A percentile compares a stretch with the other conserved stretches of the same genome.
These are phyloP conservation scores for Parazoanthus atlanticus DNA, from an alignment of 92 coral and sea anemone species.

Conservation along the genomic window DNA sequence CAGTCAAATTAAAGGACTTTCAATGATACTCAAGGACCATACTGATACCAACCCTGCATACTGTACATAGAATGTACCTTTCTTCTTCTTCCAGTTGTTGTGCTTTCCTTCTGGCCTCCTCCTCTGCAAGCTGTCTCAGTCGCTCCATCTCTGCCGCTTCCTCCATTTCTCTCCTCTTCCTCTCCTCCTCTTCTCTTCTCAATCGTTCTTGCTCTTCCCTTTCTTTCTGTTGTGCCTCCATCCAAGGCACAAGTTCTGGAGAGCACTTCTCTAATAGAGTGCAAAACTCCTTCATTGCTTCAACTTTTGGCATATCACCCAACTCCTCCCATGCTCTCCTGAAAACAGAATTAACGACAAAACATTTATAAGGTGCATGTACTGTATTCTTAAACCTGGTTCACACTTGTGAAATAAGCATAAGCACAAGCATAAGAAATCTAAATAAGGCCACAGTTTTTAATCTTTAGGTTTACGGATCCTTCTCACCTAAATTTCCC, in stretches of 20 bases:
- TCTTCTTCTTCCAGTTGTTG: slow-evolving; percentile 71
- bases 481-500: no score
- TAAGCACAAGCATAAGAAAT: no score
- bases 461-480: no score
- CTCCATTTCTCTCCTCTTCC: slow-evolving; percentile 68
- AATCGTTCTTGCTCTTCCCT: slow-evolving; percentile 80
- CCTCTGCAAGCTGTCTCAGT: slow-evolving; percentile 76
- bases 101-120: slow-evolving; percentile 72
- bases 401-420: no score
- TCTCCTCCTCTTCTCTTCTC: slow-evolving; percentile 82
- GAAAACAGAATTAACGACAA: neutral
- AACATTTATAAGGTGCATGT: no score
- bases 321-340: slow-evolving; percentile 99
- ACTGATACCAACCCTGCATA: neutral
- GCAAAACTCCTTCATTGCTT: slow-evolving; percentile 97
- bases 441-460: no score
- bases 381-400: no score
- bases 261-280: slow-evolving; percentile 86
- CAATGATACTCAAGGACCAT: neutral
- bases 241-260: slow-evolving; percentile 92
- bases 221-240: slow-evolving; percentile 95
- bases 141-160: slow-evolving; percentile 93
- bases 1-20: no score
- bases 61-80: slow-evolving; percentile 47
- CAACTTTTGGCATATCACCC: slow-evolving; percentile 83